Base-by-base conservation (phyloP, 2,888 invertebrate species). In the Netelia virgata region DNA sequence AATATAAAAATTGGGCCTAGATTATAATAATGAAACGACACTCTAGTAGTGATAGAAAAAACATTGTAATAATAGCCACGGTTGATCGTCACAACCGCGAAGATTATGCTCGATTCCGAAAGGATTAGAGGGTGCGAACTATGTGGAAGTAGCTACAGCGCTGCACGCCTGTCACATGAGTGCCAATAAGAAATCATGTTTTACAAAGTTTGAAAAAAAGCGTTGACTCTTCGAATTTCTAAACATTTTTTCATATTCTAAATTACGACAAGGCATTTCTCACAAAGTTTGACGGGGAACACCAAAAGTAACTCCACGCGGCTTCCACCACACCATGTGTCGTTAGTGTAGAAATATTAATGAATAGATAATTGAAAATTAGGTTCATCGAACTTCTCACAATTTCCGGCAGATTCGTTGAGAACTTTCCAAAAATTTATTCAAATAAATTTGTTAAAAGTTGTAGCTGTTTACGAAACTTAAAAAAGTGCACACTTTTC, bases 1-100 rank as follows among this genome's bases (percentile, higher is more conserved):
- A 28, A 68, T 36, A 69, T 55, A 3, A 50, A 73, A 69, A 64
- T 63, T 68, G 74, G 74, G 68, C 74, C 81, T 59, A 68, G 80
- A 74, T 57, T 59, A n/a, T 47, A 59, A 69, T 50, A 68, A 66
- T 64, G 16, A 53, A 53, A 53, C n/a, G 57, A 57, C 47, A 47
- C 47, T 43, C 43, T 43, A 43, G 11, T 43, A 43, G 43, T 43
- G 43, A 43, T 43, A 10, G 3, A 8, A 1, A 43, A 8, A 1
- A 43, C 10, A 14, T 47, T 59, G 57, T 73, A 16, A 43, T 55
- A 36, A 61, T 20, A 14, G 10, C 14, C 47, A 47, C 47, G 47
- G 14, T 47, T 47, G 2, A 14, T 47, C 47, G 47, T 47, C 14
- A 47, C 47, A 47, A 6, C 36, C 36, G 36, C 36, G 36, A 36